Base-by-base conservation (phyloP, 2,797 vertebrate genomes). In the Hipposideros larvatus region DNA sequence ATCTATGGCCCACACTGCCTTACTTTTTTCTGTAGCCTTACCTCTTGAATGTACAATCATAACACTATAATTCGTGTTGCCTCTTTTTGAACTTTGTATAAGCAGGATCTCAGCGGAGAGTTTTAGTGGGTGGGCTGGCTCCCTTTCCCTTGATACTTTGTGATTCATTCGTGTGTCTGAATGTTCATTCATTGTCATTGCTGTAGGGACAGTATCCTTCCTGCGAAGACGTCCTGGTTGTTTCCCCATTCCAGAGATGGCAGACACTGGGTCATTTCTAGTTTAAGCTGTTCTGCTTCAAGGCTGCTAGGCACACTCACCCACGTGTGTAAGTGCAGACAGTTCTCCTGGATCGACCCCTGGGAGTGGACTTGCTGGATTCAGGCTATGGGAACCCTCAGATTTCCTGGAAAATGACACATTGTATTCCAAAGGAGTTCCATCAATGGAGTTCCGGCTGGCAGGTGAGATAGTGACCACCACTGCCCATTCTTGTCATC, bases 301-400 rank as follows among this genome's bases (percentile, higher is more conserved):
- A 1, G 2, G 48, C 65, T 8, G 16, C 15, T 13, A 2, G 7
- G 15, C 4, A 51, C 22, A 4, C 1, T 10, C 24, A 1, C 4
- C 48, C 15, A 4, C 1, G 34, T 19, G 65, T 4, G 18, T 13
- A 31, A 2, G 19, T 0, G 34, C 34, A 6, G 11, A 3, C 10
- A 2, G 34, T 34, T 70, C 7, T 21, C 22, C 24, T 1, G 16
- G 24, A 13, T 4, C 26, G 2, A 7, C 11, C 65, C 46, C 65
- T 4, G 22, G 65, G 65, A 19, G 48, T 51, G 48, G 48, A 51
- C 48, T 51, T 34, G 48, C n/a, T 11, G 5, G n/a, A 3, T 5
- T 10, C 34, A 21, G 73, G n/a, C 2, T 1, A 4, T 3, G 8
- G 15, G n/a, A 7, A 8, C 48, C 48, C 65, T 46, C 18, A 2